Conservation (phyloP, 2,113 vertebrate species). For the Martes martes region DNA sequence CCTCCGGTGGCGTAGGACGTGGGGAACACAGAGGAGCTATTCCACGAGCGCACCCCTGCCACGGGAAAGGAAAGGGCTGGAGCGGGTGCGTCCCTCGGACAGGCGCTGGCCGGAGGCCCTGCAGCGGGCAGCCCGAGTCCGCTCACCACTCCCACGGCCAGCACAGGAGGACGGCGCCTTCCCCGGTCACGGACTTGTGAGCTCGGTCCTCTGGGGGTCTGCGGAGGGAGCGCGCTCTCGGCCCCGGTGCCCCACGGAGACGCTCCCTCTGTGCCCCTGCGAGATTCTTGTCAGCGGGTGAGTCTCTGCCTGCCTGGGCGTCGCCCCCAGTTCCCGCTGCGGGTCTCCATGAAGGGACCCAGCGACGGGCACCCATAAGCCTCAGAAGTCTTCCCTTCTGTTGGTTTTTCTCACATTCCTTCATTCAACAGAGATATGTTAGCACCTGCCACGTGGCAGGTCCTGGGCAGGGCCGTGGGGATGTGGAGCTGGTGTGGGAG, state of each 20-base stretch:
- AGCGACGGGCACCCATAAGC: neutral
- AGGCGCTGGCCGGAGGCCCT: neutral
- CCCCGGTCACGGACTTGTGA: too few species aligned
- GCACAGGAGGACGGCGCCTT: rapidly evolving
- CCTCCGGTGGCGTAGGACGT: rapidly evolving
- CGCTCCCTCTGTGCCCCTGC: rapidly evolving
- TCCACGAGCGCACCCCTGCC: neutral
- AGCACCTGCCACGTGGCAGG: neutral
- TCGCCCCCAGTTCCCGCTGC: neutral
- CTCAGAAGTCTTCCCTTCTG: neutral
- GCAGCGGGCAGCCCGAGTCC: rapidly evolving
- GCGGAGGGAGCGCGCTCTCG: rapidly evolving
- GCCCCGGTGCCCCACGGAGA: rapidly evolving
- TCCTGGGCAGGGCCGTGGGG: neutral
- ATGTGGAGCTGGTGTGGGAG: neutral
- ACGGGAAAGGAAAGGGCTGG: too few species aligned
- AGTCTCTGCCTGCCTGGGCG: neutral
- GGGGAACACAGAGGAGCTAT: too few species aligned
- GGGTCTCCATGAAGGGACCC: neutral
- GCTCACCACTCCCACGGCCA: rapidly evolving
- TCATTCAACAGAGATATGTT: neutral
- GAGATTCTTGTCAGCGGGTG: neutral
- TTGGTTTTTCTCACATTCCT: neutral
- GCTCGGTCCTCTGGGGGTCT: neutral
- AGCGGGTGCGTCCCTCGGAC: neutral